Evolutionary conservation across 2,113 vertebrate species (phyloP).

Genomic region (Nycticorax nycticorax): DNA sequence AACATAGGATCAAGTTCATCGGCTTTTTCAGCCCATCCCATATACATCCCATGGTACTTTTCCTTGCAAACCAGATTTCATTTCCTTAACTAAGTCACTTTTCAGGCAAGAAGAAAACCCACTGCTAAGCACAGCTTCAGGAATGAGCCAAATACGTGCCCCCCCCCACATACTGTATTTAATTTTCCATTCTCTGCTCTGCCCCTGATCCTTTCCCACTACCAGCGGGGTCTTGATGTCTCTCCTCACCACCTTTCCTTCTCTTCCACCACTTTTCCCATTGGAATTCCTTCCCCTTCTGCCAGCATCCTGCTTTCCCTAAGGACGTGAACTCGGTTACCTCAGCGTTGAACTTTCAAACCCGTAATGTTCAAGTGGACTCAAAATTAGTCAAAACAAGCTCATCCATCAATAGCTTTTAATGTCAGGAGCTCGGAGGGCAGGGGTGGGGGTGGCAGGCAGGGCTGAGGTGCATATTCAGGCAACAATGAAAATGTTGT

Average conservation of each 20-base stretch:
- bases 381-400: conserved; percentile 33
- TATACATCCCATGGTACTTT: neutral
- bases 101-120: neutral
- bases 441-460: neutral
- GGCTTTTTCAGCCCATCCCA: neutral
- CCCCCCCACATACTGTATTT: no score
- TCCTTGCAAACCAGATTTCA: neutral
- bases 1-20: neutral
- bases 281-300: neutral
- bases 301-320: neutral
- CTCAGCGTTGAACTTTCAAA: conserved; percentile 38
- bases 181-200: neutral
- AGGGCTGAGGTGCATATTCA: neutral
- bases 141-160: neutral
- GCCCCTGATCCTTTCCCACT: neutral
- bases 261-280: neutral
- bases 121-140: neutral
- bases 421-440: conserved; percentile 31
- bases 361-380: neutral
- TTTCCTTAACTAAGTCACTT: neutral
- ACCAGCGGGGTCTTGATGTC: neutral
- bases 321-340: neutral
- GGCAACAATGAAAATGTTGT: conserved; percentile 35
- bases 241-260: neutral
- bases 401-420: conserved; percentile 41